Evolutionary conservation across 1,140 invertebrate genomes (phyloP).

Genomic region (Drosophila ficusphila): DNA sequence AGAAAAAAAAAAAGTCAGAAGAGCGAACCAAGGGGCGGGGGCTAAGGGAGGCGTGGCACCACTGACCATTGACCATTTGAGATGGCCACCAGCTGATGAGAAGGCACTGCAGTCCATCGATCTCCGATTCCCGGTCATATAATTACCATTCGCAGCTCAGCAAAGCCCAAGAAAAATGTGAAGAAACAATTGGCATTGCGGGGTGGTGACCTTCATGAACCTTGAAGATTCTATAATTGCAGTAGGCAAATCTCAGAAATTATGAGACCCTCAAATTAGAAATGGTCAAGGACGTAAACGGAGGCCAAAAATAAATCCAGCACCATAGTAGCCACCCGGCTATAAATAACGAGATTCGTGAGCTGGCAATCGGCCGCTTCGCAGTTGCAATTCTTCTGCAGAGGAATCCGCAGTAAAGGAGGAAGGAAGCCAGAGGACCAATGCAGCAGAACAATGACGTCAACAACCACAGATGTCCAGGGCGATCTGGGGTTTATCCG

Average conservation of each 20-base stretch:
- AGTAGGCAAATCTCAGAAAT: slow-evolving; percentile 31
- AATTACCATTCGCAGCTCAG: slow-evolving; percentile 7
- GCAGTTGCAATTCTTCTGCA: slow-evolving; percentile 26
- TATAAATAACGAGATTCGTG: slow-evolving; percentile 55
- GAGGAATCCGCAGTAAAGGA: neutral
- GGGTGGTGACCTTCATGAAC: slow-evolving; percentile 34
- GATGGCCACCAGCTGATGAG: slow-evolving; percentile 28
- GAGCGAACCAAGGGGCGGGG: neutral
- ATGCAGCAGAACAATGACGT: slow-evolving; percentile 28
- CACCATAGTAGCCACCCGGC: no score
- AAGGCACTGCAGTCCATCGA: slow-evolving; percentile 24
- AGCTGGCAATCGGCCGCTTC: slow-evolving; percentile 28
- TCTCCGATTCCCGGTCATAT: slow-evolving; percentile 17
- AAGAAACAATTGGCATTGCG: slow-evolving; percentile 15
- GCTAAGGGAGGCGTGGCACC: slow-evolving; percentile 2
- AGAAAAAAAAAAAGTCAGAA: neutral
- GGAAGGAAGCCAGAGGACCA: neutral
- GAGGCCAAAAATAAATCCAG: slow-evolving; percentile 44
- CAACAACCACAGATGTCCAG: slow-evolving; percentile 22
- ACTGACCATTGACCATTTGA: slow-evolving; percentile 44
- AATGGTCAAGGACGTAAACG: slow-evolving; percentile 46
- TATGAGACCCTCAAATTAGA: slow-evolving; percentile 37
- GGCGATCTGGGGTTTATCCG: slow-evolving; percentile 7
- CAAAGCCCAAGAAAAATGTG: neutral
- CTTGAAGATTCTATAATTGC: slow-evolving; percentile 13